Evolutionary conservation across 2,113 vertebrate species (phyloP).

Genomic region (Poecilia latipinna): DNA sequence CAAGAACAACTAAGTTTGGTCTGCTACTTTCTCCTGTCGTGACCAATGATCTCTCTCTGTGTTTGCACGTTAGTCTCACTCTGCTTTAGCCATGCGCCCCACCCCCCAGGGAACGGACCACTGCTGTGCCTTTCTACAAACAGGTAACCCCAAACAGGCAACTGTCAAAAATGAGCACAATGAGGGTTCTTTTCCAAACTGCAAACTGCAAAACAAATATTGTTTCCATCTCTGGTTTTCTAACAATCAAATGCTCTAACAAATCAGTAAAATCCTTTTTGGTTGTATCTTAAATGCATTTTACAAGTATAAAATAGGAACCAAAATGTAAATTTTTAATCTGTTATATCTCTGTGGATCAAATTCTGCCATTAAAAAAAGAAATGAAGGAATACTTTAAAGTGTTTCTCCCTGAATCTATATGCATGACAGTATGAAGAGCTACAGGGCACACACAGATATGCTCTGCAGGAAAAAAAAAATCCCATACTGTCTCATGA

Average conservation of each 20-base stretch:
- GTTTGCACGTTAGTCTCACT: constrained; percentile 78
- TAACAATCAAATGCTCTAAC: neutral
- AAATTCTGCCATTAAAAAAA: neutral
- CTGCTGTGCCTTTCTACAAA: constrained; percentile 66
- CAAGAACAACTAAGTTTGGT: constrained; percentile 79
- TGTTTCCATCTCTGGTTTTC: constrained; percentile 42
- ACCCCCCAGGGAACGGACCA: constrained; percentile 56
- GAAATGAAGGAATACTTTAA: neutral
- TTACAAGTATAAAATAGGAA: neutral
- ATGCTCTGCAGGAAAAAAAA: constrained; percentile 1
- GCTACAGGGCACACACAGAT: constrained; percentile 2
- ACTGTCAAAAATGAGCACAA: constrained; percentile 67
- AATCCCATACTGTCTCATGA: constrained; percentile 21
- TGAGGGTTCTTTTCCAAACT: constrained; percentile 40
- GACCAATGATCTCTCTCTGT: constrained; percentile 78
- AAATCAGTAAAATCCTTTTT: no score
- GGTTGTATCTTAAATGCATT: neutral
- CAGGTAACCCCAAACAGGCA: constrained; percentile 72
- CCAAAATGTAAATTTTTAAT: no score
- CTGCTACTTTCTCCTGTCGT: constrained; percentile 73
- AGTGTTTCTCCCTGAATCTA: neutral
- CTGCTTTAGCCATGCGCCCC: constrained; percentile 61
- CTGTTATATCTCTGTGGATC: neutral
- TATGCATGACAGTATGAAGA: neutral
- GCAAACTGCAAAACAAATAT: constrained; percentile 52